Evolutionary conservation across 2,888 invertebrate species (phyloP).

Genomic region (Drosophila aldrichi): DNA sequence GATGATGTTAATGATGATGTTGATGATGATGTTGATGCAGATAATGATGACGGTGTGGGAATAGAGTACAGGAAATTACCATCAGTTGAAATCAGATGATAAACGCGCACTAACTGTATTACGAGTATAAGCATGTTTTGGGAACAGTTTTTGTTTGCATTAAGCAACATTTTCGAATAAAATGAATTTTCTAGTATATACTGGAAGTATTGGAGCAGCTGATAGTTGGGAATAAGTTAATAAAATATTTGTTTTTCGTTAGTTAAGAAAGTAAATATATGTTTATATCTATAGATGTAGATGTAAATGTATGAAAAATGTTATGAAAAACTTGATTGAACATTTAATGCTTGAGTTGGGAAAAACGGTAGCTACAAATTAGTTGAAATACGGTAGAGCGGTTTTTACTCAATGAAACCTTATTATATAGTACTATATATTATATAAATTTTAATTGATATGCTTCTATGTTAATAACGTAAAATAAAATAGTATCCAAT

Average conservation of each 20-base stretch:
- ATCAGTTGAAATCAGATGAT: slow-evolving; percentile 6
- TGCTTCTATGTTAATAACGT: too few species aligned
- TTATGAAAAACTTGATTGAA: too few species aligned
- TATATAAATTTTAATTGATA: too few species aligned
- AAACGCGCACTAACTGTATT: neutral
- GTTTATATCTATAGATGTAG: too few species aligned
- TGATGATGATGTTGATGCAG: neutral
- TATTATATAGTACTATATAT: neutral
- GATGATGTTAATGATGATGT: neutral
- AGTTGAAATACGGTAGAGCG: neutral
- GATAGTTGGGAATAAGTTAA: too few species aligned
- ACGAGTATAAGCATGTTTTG: neutral
- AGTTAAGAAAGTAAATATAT: too few species aligned
- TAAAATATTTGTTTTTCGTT: too few species aligned
- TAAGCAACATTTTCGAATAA: neutral
- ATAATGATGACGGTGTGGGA: neutral
- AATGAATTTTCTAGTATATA: neutral
- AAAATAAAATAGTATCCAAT: too few species aligned
- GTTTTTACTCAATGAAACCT: neutral
- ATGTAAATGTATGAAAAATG: too few species aligned
- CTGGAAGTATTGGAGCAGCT: neutral
- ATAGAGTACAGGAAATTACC: slow-evolving; percentile 15
- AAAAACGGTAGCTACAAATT: too few species aligned
- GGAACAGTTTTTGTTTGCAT: neutral
- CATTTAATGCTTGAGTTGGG: too few species aligned